Evolutionary conservation across 2,888 invertebrate species (phyloP).

Genomic region (Aradus depressus): DNA sequence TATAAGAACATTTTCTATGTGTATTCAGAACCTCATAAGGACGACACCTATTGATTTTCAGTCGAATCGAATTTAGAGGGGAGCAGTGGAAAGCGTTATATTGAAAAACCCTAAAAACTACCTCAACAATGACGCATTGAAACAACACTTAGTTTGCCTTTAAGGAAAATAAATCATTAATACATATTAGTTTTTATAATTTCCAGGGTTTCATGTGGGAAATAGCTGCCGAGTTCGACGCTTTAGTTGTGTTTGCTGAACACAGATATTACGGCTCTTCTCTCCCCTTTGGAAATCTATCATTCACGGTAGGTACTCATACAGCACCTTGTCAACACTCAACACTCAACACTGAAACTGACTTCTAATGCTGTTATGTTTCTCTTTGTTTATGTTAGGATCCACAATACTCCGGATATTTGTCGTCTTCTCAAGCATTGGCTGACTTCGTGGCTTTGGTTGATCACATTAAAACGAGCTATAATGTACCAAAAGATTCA

Average conservation of each 20-base stretch:
- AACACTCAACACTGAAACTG: not conserved
- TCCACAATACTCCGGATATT: conserved; percentile 61
- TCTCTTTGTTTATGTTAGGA: conserved; percentile 34
- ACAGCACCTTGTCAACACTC: not conserved
- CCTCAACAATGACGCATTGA: too few species aligned
- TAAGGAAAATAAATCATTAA: too few species aligned
- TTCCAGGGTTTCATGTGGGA: conserved; percentile 83
- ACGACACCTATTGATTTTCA: too few species aligned
- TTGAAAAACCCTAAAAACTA: too few species aligned
- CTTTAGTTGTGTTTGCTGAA: conserved; percentile 82
- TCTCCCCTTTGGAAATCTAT: conserved; percentile 73
- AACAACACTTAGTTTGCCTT: too few species aligned
- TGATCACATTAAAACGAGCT: conserved; percentile 46
- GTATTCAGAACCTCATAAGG: too few species aligned
- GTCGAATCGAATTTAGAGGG: too few species aligned
- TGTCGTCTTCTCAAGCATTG: conserved; percentile 82
- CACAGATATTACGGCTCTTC: conserved; percentile 92
- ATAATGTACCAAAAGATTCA: conserved; percentile 36
- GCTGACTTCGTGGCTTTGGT: conserved; percentile 84
- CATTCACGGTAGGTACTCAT: conserved; percentile 38
- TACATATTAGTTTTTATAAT: too few species aligned
- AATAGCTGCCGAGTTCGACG: conserved; percentile 63
- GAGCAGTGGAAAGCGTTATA: too few species aligned
- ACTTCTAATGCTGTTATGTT: not conserved
- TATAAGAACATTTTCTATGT: too few species aligned